These are phyloP conservation scores for Bradysia coprophila DNA, from an alignment of 1,140 invertebrate genomes.

Conservation along the genomic window DNA sequence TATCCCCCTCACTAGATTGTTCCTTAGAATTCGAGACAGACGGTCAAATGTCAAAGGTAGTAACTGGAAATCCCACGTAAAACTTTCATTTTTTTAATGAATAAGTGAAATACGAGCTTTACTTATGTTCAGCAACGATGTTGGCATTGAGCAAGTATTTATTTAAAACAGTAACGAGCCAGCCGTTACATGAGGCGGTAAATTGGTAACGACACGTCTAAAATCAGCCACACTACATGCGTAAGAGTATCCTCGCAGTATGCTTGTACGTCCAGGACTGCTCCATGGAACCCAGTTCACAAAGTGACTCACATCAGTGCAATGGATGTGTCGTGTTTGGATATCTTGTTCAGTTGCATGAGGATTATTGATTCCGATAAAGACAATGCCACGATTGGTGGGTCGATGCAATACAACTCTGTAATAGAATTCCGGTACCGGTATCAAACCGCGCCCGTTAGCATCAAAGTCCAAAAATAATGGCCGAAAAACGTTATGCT, in stretches of 20 bases:
- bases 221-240: slow-evolving; percentile 42
- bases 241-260: slow-evolving; percentile 38
- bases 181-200: too few species aligned
- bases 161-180: too few species aligned
- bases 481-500: slow-evolving; percentile 20
- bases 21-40: too few species aligned
- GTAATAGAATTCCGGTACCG: slow-evolving; percentile 36
- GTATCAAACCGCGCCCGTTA: slow-evolving; percentile 21
- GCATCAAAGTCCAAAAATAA: slow-evolving; percentile 28
- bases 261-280: slow-evolving; percentile 21
- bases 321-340: slow-evolving; percentile 26
- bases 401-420: slow-evolving; percentile 33
- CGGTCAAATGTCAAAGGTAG: too few species aligned
- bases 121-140: too few species aligned
- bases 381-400: slow-evolving; percentile 26
- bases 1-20: too few species aligned
- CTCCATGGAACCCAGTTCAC: slow-evolving; percentile 31
- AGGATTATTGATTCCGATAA: slow-evolving; percentile 40
- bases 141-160: too few species aligned
- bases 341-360: slow-evolving; percentile 23
- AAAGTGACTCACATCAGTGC: slow-evolving; percentile 26
- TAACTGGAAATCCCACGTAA: too few species aligned
- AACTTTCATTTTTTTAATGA: too few species aligned
- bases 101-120: too few species aligned
- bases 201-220: slow-evolving; percentile 26